Evolutionary conservation across 2,888 invertebrate species (phyloP), one percentile per base, ranked within the genome.

Genomic region (Pyrrhia umbra): DNA sequence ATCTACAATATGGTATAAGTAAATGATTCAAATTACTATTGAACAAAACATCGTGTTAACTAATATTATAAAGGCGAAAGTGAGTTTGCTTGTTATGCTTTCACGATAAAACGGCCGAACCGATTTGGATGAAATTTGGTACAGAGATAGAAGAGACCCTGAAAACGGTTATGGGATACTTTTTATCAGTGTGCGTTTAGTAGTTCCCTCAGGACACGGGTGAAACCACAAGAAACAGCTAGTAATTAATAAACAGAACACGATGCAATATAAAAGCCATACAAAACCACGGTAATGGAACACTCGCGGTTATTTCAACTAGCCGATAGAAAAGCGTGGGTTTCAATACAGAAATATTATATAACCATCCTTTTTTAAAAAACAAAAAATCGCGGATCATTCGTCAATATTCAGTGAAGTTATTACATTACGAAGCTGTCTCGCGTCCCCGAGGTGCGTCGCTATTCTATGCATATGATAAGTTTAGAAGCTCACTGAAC

Each of bases 361-460:
- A 34, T 34, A 30, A 34, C 20, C 42, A 70, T 40, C 61, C 57
- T 63, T 64, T 68, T 64, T 54, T 60, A 55, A 62, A 66, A 59
- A 55, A 61, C 51, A 69, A 51, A 71, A 75, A 76, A 72, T 75
- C 64, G 71, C 40, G 30, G 52, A 62, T 73, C 81, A 82, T 78
- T 75, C 79, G 84, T 80, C 80, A 81, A 83, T 84, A 84, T 82
- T 81, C 81, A 57, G 62, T 66, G 52, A 59, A 66, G 84, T 80
- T 83, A 84, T 83, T 83, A 84, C 64, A 79, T 84, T 83, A 82
- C 78, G 63, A 47, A 39, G 54, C 56, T 67, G 73, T 61, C 63
- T 52, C 8, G 9, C 5, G 69, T 75, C 70, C 65, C 79, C 1
- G 55, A 49, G 81, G 75, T 45, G 27, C 6, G 1, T 37, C 40